A percentile compares a stretch with the other conserved stretches of the same genome.
These are phyloP conservation scores for Phlogophora meticulosa DNA, from an alignment of 2,888 invertebrate genomes.

Conservation along the genomic window DNA sequence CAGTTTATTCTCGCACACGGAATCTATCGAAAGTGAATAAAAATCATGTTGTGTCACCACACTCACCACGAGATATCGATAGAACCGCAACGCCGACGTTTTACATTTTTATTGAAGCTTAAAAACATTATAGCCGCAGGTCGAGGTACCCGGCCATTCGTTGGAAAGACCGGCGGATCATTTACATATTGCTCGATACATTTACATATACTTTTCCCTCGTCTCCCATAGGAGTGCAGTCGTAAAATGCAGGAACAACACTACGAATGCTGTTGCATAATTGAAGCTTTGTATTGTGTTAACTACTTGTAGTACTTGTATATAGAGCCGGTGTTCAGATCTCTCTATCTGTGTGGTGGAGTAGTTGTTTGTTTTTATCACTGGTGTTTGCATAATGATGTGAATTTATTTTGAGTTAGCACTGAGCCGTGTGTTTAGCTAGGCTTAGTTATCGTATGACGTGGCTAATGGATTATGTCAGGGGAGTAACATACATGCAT, in stretches of 20 bases:
- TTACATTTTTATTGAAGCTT: constrained; percentile 58
- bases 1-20: constrained; percentile 44
- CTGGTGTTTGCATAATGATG: constrained; percentile 46
- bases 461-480: constrained; percentile 1
- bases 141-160: constrained; percentile 47
- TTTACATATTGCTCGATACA: constrained; percentile 81
- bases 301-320: constrained; percentile 69
- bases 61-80: constrained; percentile 31
- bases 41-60: constrained; percentile 44
- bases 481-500: not conserved
- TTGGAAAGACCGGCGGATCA: constrained; percentile 67
- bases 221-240: constrained; percentile 72
- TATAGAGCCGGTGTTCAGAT: constrained; percentile 45
- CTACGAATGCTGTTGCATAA: constrained; percentile 75
- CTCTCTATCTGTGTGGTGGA: constrained; percentile 32
- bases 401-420: constrained; percentile 40
- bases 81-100: constrained; percentile 27
- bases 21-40: constrained; percentile 49
- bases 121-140: constrained; percentile 52
- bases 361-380: constrained; percentile 49
- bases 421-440: constrained; percentile 13
- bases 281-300: constrained; percentile 77
- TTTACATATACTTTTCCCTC: constrained; percentile 79
- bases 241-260: constrained; percentile 80
- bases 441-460: constrained; percentile 7